phyloP scores from a whole-genome alignment of 1,140 invertebrate species.

The Metopolophium dirhodum region DNA sequence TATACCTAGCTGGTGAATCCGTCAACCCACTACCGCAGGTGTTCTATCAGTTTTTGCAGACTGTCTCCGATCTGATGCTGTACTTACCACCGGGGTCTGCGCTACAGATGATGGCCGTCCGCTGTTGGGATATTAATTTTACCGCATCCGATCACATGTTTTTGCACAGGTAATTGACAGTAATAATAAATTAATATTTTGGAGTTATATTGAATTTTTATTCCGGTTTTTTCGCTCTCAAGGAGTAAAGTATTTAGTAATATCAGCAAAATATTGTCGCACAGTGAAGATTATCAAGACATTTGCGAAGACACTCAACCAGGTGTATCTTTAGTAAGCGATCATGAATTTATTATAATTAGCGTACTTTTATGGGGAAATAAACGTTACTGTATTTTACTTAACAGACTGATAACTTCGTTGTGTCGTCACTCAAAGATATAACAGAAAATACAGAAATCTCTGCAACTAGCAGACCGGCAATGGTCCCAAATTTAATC shows the following conservation, averaged over 20 bases:
- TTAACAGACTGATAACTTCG: conserved; percentile 66
- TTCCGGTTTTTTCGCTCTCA: conserved; percentile 46
- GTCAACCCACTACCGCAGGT: conserved; percentile 79
- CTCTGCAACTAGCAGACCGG: conserved; percentile 88
- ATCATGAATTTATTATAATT: neutral
- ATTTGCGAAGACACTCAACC: conserved; percentile 71
- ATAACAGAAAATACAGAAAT: conserved; percentile 79
- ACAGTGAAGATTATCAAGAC: conserved; percentile 75
- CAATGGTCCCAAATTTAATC: conserved; percentile 89
- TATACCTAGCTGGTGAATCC: conserved; percentile 80
- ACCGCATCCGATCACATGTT: conserved; percentile 88
- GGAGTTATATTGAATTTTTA: neutral
- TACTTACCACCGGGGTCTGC: conserved; percentile 84
- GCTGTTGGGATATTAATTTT: conserved; percentile 92
- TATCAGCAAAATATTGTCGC: conserved; percentile 93
- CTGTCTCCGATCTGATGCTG: conserved; percentile 92
- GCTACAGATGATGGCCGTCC: conserved; percentile 88
- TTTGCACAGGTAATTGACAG: conserved; percentile 74
- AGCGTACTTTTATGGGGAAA: too few species aligned
- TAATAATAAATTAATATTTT: conserved; percentile 11
- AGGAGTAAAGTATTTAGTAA: conserved; percentile 93
- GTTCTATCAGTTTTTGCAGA: conserved; percentile 88
- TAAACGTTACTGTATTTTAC: neutral
- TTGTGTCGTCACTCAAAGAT: conserved; percentile 70
- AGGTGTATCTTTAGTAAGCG: conserved; percentile 61